phyloP scores from a whole-genome alignment of 1,140 invertebrate species.

The Pteromalus puparum region DNA sequence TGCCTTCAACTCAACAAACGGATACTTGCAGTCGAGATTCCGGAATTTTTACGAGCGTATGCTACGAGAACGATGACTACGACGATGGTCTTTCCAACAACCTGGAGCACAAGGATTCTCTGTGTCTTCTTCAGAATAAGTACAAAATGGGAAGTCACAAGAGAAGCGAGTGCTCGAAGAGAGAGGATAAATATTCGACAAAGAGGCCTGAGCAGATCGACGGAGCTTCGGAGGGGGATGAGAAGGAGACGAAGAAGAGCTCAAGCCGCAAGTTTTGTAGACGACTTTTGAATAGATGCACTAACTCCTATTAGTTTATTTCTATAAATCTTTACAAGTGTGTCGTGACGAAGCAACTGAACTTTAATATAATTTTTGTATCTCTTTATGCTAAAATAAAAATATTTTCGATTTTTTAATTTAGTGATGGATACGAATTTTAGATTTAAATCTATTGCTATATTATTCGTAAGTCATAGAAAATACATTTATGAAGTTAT shows the following conservation, averaged over 20 bases:
- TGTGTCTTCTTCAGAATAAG: constrained; percentile 64
- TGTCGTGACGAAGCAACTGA: background rate
- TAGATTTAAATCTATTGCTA: no score
- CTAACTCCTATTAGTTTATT: background rate
- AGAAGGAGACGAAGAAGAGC: background rate
- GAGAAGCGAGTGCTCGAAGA: background rate
- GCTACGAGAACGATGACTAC: constrained; percentile 38
- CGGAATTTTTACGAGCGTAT: constrained; percentile 34
- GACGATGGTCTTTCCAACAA: constrained; percentile 45
- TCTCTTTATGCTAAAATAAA: background rate
- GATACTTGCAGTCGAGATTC: constrained; percentile 28
- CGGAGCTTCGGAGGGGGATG: background rate
- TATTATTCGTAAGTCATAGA: no score
- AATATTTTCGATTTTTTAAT: background rate
- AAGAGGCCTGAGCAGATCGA: background rate
- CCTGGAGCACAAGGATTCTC: constrained; percentile 64
- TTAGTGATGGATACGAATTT: no score
- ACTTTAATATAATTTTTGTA: background rate
- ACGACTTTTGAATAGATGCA: background rate
- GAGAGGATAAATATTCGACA: no score
- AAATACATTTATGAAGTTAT: no score
- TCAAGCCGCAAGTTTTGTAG: constrained; percentile 24
- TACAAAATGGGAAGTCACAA: constrained; percentile 50
- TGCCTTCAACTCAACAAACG: background rate
- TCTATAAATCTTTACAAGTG: background rate